phyloP scores from a whole-genome alignment of 2,113 vertebrate genomes.

The Spea multiplicata region DNA sequence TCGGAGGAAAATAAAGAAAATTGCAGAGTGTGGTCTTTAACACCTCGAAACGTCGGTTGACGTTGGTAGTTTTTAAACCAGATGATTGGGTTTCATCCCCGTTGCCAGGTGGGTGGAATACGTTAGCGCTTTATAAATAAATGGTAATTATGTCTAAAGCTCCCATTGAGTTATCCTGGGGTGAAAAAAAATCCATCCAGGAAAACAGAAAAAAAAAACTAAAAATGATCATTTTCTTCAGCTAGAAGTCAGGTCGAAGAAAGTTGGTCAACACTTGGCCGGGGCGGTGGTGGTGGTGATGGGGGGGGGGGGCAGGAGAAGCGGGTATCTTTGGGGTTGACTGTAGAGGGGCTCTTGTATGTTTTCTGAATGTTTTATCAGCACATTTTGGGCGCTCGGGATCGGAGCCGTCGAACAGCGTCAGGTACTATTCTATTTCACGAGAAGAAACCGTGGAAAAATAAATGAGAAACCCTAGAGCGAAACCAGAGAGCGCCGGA shows the following conservation, averaged over 20 bases:
- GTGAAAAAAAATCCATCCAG: slow-evolving; percentile 2
- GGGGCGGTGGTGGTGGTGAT: background rate
- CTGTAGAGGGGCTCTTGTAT: slow-evolving; percentile 29
- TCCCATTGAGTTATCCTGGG: background rate
- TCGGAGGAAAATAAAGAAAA: background rate
- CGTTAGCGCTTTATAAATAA: slow-evolving; percentile 3
- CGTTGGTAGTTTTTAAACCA: background rate
- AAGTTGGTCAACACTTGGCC: background rate
- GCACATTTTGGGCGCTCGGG: slow-evolving; percentile 34
- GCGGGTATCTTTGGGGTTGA: background rate
- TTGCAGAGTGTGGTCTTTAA: background rate
- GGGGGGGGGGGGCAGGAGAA: background rate
- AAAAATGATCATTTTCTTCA: background rate
- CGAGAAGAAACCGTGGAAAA: slow-evolving; percentile 42
- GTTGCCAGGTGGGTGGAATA: background rate
- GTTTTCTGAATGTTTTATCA: slow-evolving; percentile 38
- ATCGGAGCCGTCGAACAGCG: slow-evolving; percentile 15
- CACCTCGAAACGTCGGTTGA: background rate
- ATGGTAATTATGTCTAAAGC: slow-evolving; percentile 5
- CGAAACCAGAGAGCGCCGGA: slow-evolving; percentile 36
- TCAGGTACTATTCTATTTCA: slow-evolving; percentile 45
- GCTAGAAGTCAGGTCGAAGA: background rate
- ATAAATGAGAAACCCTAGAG: slow-evolving; percentile 46
- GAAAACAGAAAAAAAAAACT: background rate
- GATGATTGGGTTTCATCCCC: background rate